Base-by-base conservation (phyloP, 1,140 invertebrate species). In the Acromyrmex heyeri region DNA sequence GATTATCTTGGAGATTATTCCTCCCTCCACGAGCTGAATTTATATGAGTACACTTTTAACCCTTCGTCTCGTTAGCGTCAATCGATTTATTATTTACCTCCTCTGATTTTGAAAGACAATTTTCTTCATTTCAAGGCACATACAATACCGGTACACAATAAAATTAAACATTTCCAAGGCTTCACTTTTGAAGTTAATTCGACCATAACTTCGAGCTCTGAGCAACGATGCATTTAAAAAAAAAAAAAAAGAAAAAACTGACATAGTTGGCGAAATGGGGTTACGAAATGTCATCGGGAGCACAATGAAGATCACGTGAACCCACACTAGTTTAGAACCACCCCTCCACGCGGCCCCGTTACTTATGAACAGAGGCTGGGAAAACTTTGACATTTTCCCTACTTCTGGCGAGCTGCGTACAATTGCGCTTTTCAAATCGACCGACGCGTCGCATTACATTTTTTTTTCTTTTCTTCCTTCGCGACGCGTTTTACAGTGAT, bases 311-410 rank as follows among this genome's bases (percentile, higher is more conserved):
- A 83, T 73, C 69, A 83, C 27, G 69, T 75, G 69, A 75, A 83
- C 50, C 61, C 34, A 61, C 67, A 27, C 6, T n/a, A 24, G 4
- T 27, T 8, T 14, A 24, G 24, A 24, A 18, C 64, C 18, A 38
- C 48, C 77, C 64, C 34, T 65, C 48, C 30, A 7, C 55, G 12
- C 55, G 18, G 24, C 69, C 75, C 38, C 44, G 69, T 75, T 83
- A 83, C 69, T 83, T 83, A 83, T 75, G 69, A 83, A 83, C 24
- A 57, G 69, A 83, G 69, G 69, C 44, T 73, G 79, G 27, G 48
- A 21, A 50, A 83, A 83, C 79, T 83, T 50, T 83, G 79, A 83
- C 79, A 83, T 83, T 83, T 83, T 83, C 79, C 72, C 24, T 44
- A 69, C 55, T 16, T 27, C 12, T 21, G 27, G 24, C 69, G 57